Conservation (phyloP, 2,888 invertebrate genomes). For the Poecilus cupreus region DNA sequence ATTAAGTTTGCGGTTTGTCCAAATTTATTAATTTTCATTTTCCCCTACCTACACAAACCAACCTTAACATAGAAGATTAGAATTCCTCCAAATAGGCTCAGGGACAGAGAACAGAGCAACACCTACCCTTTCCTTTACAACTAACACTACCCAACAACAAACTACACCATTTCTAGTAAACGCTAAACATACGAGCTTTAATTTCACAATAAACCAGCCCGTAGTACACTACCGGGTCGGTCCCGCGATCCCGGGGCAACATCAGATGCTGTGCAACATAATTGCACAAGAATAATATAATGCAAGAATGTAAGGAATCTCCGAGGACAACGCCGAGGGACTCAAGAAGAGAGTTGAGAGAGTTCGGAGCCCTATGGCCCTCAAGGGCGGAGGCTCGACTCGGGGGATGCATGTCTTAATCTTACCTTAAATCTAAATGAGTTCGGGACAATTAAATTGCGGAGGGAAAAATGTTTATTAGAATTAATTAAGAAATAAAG, state of each 20-base stretch:
- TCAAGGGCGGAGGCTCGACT: not conserved
- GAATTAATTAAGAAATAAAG: not conserved
- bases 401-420: constrained; percentile 38
- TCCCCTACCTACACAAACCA: not conserved
- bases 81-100: constrained; percentile 10
- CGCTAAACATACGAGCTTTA: constrained; percentile 62
- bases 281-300: constrained; percentile 70
- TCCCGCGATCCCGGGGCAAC: not conserved
- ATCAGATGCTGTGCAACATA: constrained; percentile 65
- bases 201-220: constrained; percentile 66
- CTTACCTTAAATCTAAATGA: constrained; percentile 40
- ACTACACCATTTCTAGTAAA: constrained; percentile 44
- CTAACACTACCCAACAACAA: constrained; percentile 20
- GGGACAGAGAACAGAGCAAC: not conserved
- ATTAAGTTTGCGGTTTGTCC: constrained; percentile 8
- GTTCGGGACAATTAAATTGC: constrained; percentile 25
- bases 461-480: constrained; percentile 8
- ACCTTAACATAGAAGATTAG: not conserved
- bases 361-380: not conserved
- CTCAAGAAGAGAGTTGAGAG: not conserved
- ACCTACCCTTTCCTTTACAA: not conserved
- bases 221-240: constrained; percentile 2
- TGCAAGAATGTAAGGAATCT: constrained; percentile 68
- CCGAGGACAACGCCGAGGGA: not conserved
- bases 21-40: constrained; percentile 28